Evolutionary conservation across 2,888 invertebrate genomes (phyloP).

Genomic region (Sinotaia quadrata): DNA sequence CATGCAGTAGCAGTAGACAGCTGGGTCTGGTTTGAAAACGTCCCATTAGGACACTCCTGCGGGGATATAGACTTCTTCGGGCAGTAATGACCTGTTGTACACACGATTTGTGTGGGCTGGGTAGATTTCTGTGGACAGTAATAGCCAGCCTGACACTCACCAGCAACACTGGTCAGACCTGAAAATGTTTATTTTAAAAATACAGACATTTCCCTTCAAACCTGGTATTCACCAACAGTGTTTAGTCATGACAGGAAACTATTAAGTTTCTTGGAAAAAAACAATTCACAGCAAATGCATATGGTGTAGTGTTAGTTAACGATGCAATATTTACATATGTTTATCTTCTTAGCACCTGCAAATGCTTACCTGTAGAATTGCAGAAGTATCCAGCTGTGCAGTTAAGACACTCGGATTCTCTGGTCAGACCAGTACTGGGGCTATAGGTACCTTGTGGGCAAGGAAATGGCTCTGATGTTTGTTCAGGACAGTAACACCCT

Average conservation of each 20-base stretch:
- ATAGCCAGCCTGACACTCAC: conserved; percentile 60
- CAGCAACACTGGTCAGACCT: conserved; percentile 63
- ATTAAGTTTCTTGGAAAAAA: too few species aligned
- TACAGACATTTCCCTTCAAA: too few species aligned
- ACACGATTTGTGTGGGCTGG: conserved; percentile 52
- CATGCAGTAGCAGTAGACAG: conserved; percentile 54
- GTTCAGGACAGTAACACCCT: conserved; percentile 65
- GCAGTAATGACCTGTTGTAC: conserved; percentile 67
- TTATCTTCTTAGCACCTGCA: too few species aligned
- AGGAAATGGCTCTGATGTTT: conserved; percentile 60
- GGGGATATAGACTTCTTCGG: conserved; percentile 57
- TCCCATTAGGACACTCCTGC: conserved; percentile 64
- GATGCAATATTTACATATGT: too few species aligned
- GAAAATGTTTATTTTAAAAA: too few species aligned
- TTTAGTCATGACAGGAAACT: neutral
- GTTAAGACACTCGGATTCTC: conserved; percentile 60
- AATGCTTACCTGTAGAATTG: conserved; percentile 60
- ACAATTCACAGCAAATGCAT: neutral
- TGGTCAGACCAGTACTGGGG: conserved; percentile 49
- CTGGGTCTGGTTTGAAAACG: conserved; percentile 64
- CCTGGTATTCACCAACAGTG: neutral
- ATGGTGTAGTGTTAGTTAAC: too few species aligned
- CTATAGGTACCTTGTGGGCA: conserved; percentile 67
- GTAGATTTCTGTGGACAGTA: conserved; percentile 65
- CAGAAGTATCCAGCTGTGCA: conserved; percentile 69